phyloP scores from a whole-genome alignment of 2,888 invertebrate genomes.

The Scaptomyza parva region DNA sequence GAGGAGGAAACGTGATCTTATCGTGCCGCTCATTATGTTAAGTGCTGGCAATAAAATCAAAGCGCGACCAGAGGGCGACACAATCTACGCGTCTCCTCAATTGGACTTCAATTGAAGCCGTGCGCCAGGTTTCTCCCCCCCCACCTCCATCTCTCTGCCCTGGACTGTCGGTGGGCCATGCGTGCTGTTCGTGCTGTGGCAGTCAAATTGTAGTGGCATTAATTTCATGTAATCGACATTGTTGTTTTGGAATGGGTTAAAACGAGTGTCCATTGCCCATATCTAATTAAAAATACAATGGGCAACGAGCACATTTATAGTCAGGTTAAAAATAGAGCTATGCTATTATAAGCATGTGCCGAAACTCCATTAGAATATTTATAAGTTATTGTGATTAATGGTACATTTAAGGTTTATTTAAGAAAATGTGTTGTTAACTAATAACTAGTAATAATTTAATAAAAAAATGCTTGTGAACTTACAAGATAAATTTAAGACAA shows the following conservation, averaged over 20 bases:
- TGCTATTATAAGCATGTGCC: background rate
- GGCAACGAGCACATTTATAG: background rate
- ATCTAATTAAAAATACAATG: conserved; percentile 38
- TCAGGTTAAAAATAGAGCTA: conserved; percentile 23
- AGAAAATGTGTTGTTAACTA: too few species aligned
- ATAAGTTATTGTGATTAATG: background rate
- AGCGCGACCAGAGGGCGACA: conserved; percentile 61
- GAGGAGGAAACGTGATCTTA: conserved; percentile 75
- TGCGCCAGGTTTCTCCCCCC: conserved; percentile 21
- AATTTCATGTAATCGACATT: conserved; percentile 53
- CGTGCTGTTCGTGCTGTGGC: conserved; percentile 55
- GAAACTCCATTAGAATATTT: conserved; percentile 5
- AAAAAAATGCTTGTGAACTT: too few species aligned
- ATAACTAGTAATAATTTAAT: too few species aligned
- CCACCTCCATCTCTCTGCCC: background rate
- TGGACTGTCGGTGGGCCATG: conserved; percentile 26
- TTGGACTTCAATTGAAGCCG: conserved; percentile 79
- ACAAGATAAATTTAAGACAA: too few species aligned
- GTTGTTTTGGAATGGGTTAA: conserved; percentile 21
- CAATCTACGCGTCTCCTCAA: conserved; percentile 58
- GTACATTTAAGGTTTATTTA: background rate
- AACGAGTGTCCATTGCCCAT: conserved; percentile 15
- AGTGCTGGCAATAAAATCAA: conserved; percentile 79
- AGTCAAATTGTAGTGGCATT: conserved; percentile 38
- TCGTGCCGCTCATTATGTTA: conserved; percentile 77